Base-by-base conservation (phyloP, 2,113 vertebrate genomes). In the Podilymbus podiceps region DNA sequence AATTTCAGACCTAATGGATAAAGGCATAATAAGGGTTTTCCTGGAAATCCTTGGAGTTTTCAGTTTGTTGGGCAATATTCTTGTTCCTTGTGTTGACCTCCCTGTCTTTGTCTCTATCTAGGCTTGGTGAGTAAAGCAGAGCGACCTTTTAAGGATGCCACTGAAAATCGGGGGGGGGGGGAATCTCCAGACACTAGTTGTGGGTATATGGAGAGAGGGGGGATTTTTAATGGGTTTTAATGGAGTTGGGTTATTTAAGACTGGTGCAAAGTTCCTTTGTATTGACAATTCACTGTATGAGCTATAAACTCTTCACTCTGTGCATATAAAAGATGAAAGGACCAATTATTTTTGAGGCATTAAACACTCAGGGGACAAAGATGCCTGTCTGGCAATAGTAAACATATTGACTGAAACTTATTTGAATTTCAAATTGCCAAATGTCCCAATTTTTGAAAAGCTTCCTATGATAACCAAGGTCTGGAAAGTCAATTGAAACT, bases 361-460 rank as follows among this genome's bases (percentile, higher is more conserved):
- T 95, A 94, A 95, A 94, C 81, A 89, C 97, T 93, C 96, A 87
- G 88, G 95, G 88, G 95, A 96, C 90, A 91, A 72, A 89, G 66
- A 95, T 64, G 85, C 85, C 89, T 93, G 87, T 93, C 93, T 88
- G 64, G 92, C 94, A 96, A 96, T 85, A 93, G 97, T 95, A 97
- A 97, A 97, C 96, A 95, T 97, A 97, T 97, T 95, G 96, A 97
- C 94, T 94, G 87, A 89, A 92, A 69, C 67, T 62, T 73, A 97
- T 97, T 97, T 97, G 95, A 97, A 97, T 97, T 97, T 97, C 95
- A 97, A 96, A 97, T 97, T 89, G 89, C 91, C 92, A 94, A 96
- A 96, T 77, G 94, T 91, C 95, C 96, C 67, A 79, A 92, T 96
- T 97, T 96, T 96, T 95, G 85, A 96, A 97, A 97, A 96, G 94